Conservation (phyloP, 2,888 invertebrate species). For the Pherbina coryleti region DNA sequence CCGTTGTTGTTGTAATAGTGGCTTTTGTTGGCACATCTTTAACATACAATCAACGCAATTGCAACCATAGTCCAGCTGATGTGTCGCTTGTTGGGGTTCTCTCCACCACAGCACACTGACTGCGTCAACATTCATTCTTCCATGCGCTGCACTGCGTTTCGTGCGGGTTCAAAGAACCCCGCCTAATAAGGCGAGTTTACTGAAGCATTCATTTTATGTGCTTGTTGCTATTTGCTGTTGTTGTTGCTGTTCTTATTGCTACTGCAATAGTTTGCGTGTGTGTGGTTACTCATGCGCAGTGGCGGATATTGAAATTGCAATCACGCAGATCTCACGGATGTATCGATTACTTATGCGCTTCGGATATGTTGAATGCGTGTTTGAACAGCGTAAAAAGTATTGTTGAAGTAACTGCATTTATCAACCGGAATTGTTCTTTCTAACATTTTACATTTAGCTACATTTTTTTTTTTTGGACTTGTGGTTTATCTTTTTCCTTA, state of each 20-base stretch:
- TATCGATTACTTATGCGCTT: slow-evolving; percentile 7
- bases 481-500: no score
- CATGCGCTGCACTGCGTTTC: background rate
- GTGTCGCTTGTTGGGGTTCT: background rate
- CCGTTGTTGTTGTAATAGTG: background rate
- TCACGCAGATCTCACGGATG: slow-evolving; percentile 26
- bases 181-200: slow-evolving; percentile 5
- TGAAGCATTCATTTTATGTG: background rate
- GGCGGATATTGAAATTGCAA: slow-evolving; percentile 13
- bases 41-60: background rate
- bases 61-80: background rate
- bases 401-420: no score
- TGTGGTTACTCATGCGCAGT: slow-evolving; percentile 8
- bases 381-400: no score
- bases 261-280: background rate
- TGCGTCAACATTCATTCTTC: background rate
- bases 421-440: no score
- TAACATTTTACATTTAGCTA: no score
- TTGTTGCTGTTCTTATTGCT: background rate
- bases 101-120: background rate
- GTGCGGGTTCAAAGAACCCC: slow-evolving; percentile 18
- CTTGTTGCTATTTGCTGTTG: no score
- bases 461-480: no score
- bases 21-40: slow-evolving; percentile 11
- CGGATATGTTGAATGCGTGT: no score